Base-by-base conservation (phyloP, 2,888 invertebrate species). In the Melikaiella ostensackeni region DNA sequence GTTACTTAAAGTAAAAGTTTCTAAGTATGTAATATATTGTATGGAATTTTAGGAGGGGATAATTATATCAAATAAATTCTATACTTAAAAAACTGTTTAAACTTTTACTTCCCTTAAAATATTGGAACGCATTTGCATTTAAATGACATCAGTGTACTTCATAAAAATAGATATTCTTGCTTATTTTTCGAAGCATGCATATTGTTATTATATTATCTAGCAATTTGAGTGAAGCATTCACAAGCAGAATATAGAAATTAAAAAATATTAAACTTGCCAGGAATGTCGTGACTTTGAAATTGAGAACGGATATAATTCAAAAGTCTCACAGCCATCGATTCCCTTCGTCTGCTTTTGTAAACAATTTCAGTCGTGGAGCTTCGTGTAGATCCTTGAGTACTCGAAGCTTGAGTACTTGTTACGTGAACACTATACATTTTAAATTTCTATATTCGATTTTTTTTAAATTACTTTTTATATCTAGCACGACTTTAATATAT, bases 361-460 rank as follows among this genome's bases (percentile, higher is more conserved):
- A 86, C 79, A 70, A 88, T 83, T 75, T 89, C 89, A 30, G 82
- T 86, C 5, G 88, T 89, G 8, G 86, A 82, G 77, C 80, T 84
- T 55, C 84, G 82, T 13, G 90, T 87, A 24, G 86, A 82, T 27
- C 84, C 83, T 11, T 86, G 84, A 24, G 86, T 84, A 33, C 88
- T 87, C 79, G 85, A 83, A 74, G 88, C 86, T 1, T 88, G n/a
- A n/a, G n/a, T n/a, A n/a, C n/a, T 85, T 42, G 90, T 87, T 66
- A 89, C 89, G 75, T 90, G 90, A 74, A 91, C 91, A 70, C 86
- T 89, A 77, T 91, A 91, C 91, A 91, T 91, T 73, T 80, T 84
- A 24, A 35, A 24, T 24, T 46, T 9, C 24, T 64, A 75, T 21
- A 46, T 27, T 35, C n/a, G 9, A 21, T 8, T 24, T 16, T 21